phyloP scores from a whole-genome alignment of 37 sponge, comb jelly and placozoan genomes.

The Dysidea cf. avara region DNA sequence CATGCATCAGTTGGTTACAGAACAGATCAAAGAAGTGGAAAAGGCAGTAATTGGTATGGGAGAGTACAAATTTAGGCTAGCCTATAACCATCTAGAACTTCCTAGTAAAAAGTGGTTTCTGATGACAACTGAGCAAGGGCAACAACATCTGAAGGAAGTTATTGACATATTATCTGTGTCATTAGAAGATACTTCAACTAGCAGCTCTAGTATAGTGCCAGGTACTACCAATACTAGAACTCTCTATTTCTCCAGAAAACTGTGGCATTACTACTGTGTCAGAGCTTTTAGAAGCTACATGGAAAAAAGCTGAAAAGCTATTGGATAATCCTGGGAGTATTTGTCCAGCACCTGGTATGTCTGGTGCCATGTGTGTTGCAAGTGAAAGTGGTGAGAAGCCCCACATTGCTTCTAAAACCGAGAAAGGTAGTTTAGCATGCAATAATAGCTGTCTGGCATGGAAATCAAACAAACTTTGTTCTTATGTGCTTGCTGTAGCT shows the following conservation, averaged over 20 bases:
- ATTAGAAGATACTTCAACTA: neutral
- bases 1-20: neutral
- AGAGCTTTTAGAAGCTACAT: slow-evolving; percentile 1
- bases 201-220: neutral
- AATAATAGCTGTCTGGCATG: slow-evolving; percentile 8
- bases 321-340: neutral
- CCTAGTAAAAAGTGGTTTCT: neutral
- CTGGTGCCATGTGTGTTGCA: slow-evolving; percentile 18
- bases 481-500: slow-evolving; percentile 11
- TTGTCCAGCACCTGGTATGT: slow-evolving; percentile 1
- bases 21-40: slow-evolving; percentile 12
- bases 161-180: neutral
- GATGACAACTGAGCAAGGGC: slow-evolving; percentile 5
- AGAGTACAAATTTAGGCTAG: slow-evolving; percentile 5
- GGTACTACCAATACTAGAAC: neutral
- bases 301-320: slow-evolving; percentile 12
- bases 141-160: neutral
- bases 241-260: slow-evolving; percentile 11
- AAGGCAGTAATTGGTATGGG: slow-evolving; percentile 18
- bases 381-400: slow-evolving; percentile 3
- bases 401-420: slow-evolving; percentile 9
- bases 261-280: slow-evolving; percentile 1
- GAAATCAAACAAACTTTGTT: slow-evolving; percentile 10
- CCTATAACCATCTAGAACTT: neutral
- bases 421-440: slow-evolving; percentile 6